Evolutionary conservation across 2,113 vertebrate species (phyloP).

Genomic region (Tringa solitaria): DNA sequence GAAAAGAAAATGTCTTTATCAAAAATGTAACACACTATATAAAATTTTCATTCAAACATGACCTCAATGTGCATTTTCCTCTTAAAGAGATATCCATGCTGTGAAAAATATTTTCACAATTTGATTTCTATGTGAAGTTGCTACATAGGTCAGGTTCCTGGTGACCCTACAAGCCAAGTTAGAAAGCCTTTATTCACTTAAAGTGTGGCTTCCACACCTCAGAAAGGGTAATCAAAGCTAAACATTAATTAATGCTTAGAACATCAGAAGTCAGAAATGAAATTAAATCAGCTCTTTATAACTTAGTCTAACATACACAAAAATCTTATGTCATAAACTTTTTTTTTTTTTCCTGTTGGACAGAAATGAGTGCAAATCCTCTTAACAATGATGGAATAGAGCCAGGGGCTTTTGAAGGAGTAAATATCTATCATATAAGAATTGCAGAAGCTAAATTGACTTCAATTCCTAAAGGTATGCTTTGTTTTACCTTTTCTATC

Average conservation of each 20-base stretch:
- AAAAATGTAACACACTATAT: background rate
- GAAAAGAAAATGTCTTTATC: background rate
- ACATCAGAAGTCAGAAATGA: background rate
- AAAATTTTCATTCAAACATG: background rate
- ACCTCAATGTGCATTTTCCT: background rate
- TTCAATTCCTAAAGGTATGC: slow-evolving; percentile 91
- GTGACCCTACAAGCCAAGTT: background rate
- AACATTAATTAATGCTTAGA: background rate
- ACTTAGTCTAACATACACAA: background rate
- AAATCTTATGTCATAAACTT: background rate
- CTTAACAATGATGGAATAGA: slow-evolving; percentile 90
- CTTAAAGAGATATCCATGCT: background rate
- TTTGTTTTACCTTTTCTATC: background rate
- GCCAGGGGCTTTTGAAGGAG: slow-evolving; percentile 88
- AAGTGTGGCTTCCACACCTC: background rate
- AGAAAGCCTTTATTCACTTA: background rate
- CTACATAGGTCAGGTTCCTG: background rate
- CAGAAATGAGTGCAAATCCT: slow-evolving; percentile 98
- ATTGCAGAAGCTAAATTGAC: slow-evolving; percentile 93
- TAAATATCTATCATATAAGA: slow-evolving; percentile 89
- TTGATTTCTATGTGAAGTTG: background rate
- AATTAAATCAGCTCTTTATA: background rate
- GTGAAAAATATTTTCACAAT: background rate
- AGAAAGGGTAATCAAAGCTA: background rate
- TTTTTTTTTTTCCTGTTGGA: background rate